These are phyloP conservation scores for Sesia bembeciformis DNA, from an alignment of 2,888 invertebrate species.

Conservation along the genomic window DNA sequence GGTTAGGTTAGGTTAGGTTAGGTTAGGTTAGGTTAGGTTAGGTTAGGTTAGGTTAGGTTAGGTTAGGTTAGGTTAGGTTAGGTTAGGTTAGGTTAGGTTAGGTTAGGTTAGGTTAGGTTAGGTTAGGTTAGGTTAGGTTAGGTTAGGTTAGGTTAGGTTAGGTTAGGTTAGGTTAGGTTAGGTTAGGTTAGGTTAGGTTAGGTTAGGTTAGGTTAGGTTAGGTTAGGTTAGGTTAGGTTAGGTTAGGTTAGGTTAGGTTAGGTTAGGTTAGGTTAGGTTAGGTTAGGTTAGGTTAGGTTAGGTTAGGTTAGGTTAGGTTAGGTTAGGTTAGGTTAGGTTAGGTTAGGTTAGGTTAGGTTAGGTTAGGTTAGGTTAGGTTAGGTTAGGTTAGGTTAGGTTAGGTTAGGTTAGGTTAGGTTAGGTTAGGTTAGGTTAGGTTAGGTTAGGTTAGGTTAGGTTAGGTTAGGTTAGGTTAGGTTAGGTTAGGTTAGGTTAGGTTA, in stretches of 20 bases:
- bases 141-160: slow-evolving; percentile 4
- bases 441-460: slow-evolving; percentile 6
- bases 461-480: slow-evolving; percentile 6
- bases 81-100: slow-evolving; percentile 4
- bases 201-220: slow-evolving; percentile 1
- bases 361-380: too few relatives aligned
- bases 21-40: slow-evolving; percentile 1
- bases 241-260: slow-evolving; percentile 1
- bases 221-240: neutral
- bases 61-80: neutral
- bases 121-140: slow-evolving; percentile 2
- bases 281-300: neutral
- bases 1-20: slow-evolving; percentile 1
- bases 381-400: too few relatives aligned
- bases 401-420: slow-evolving; percentile 6
- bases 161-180: slow-evolving; percentile 4
- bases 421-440: slow-evolving; percentile 6
- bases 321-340: too few relatives aligned
- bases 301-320: too few relatives aligned
- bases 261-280: slow-evolving; percentile 3
- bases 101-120: neutral
- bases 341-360: too few relatives aligned
- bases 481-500: slow-evolving; percentile 6
- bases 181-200: slow-evolving; percentile 1
- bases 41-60: neutral